Conservation (phyloP, 2,888 invertebrate genomes). For the Omphaloscelis lunosa region DNA sequence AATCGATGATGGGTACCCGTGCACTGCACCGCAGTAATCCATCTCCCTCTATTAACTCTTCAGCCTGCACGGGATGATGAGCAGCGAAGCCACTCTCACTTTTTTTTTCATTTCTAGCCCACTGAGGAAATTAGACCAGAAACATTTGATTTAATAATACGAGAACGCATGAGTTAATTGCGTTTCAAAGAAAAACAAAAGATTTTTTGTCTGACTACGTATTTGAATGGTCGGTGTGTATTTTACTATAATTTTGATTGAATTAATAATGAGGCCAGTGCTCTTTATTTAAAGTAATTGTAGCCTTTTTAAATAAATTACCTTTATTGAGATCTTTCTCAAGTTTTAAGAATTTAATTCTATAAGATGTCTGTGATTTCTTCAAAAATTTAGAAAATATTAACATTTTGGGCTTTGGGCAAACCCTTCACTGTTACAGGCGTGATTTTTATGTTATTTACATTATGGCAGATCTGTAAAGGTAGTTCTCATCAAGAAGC, state of each 20-base stretch:
- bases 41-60: conserved; percentile 61
- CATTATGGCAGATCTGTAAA: neutral
- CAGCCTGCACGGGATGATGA: conserved; percentile 60
- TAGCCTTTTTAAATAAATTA: neutral
- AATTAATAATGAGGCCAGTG: conserved; percentile 32
- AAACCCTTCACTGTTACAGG: neutral
- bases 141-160: conserved; percentile 58
- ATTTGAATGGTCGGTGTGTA: conserved; percentile 13
- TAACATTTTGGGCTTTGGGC: neutral
- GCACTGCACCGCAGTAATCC: conserved; percentile 16
- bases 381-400: neutral
- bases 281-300: conserved; percentile 1
- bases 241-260: conserved; percentile 20
- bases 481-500: neutral
- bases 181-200: conserved; percentile 43
- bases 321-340: neutral
- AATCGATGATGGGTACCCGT: conserved; percentile 5
- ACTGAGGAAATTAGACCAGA: conserved; percentile 63
- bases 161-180: conserved; percentile 39
- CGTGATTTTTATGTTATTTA: neutral
- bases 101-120: conserved; percentile 57
- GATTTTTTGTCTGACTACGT: conserved; percentile 4
- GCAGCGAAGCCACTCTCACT: conserved; percentile 62
- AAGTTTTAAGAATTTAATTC: neutral
- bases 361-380: no score